Base-by-base conservation (phyloP, 2,113 vertebrate genomes). In the Hippocampus guttulatus region DNA sequence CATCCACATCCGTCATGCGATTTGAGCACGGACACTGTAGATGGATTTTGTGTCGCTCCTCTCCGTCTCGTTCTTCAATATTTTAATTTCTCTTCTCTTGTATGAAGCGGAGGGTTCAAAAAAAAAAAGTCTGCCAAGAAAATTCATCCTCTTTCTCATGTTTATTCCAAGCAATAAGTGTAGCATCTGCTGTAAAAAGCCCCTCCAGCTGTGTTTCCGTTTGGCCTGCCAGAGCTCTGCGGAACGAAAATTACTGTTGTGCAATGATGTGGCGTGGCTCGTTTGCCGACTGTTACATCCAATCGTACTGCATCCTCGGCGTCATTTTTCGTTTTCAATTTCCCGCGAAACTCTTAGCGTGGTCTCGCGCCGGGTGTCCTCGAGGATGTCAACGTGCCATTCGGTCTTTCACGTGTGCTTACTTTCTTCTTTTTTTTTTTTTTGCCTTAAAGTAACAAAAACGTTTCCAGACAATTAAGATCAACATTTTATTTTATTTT, bases 151-250 rank as follows among this genome's bases (percentile, higher is more conserved):
- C 75, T 85, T 43, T 83, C 73, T 1, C 21, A 61, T 71, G 75
- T 93, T 90, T 92, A 90, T 91, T 69, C 78, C 47, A 91, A 94
- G 92, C 94, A 93, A 94, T 97, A 95, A 94, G 95, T 95, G 95
- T 95, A 94, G 94, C 92, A 91, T 90, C 90, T 88, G 75, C 81
- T 82, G 51, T 78, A 77, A 91, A 78, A 91, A 84, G 87, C 92
- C 91, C 91, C 52, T 60, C 77, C 80, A 79, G 78, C 78, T 85
- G n/a, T 66, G n/a, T 72, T 64, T 85, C 68, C 64, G 33, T 82
- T 51, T 67, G 54, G 55, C 75, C 70, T 72, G 41, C 52, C 62
- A 11, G 52, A 54, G 21, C 21, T 54, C 7, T 54, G 0, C 3
- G 70, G 65, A 40, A 63, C 51, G 61, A 27, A 66, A 47, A 64